Evolutionary conservation across 2,113 vertebrate species (phyloP).

Genomic region (Callipepla squamata): DNA sequence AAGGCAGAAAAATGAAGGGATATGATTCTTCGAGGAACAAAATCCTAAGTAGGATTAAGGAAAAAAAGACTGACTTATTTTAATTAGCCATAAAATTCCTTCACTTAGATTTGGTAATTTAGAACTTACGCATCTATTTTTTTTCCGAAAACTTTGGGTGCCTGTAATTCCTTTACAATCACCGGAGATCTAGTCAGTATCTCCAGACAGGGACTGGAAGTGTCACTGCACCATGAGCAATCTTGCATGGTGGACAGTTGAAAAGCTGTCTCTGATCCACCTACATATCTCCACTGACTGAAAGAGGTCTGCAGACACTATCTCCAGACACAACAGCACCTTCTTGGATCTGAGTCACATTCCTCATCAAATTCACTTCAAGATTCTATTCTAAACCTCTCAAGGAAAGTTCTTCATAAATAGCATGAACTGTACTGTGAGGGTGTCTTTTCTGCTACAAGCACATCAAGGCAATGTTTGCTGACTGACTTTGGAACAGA

Average conservation of each 20-base stretch:
- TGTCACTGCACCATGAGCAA: background rate
- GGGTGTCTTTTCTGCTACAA: background rate
- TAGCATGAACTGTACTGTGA: background rate
- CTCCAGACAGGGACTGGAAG: background rate
- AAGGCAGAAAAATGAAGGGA: background rate
- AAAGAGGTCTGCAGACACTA: background rate
- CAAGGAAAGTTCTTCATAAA: background rate
- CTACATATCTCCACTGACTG: background rate
- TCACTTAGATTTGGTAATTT: background rate
- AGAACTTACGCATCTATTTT: background rate
- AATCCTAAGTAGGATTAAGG: background rate
- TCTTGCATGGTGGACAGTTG: background rate
- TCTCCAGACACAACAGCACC: fast-evolving
- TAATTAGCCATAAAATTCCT: background rate
- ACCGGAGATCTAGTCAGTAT: background rate
- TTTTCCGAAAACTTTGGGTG: background rate
- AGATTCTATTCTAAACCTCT: background rate
- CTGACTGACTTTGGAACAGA: background rate
- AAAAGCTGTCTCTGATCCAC: fast-evolving
- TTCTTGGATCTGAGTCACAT: background rate
- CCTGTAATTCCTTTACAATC: background rate
- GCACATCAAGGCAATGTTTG: background rate
- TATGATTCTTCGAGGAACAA: background rate
- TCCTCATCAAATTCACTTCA: background rate
- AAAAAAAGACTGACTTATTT: background rate